These are phyloP conservation scores for Hylomyscus alleni DNA, from an alignment of 2,797 vertebrate species.

Conservation along the genomic window DNA sequence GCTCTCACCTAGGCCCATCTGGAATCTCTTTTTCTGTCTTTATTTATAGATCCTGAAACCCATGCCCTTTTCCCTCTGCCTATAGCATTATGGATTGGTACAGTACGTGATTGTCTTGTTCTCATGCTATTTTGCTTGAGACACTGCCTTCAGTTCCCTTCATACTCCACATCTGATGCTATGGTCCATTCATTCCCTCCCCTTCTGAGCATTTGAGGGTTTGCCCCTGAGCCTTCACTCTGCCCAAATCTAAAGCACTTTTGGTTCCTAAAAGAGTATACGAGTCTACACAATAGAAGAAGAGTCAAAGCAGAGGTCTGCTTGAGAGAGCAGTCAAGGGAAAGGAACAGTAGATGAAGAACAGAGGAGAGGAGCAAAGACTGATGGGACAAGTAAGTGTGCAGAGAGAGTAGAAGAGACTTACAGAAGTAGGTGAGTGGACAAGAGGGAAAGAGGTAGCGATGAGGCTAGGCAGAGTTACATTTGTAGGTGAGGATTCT, in stretches of 20 bases:
- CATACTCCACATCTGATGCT: not conserved
- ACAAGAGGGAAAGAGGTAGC: not conserved
- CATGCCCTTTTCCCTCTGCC: not conserved
- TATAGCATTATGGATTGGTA: not conserved
- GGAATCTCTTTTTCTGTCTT: constrained; percentile 8
- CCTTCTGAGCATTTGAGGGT: not conserved
- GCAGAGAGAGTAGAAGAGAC: not conserved
- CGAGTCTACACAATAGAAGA: not conserved
- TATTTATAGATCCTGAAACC: constrained; percentile 14
- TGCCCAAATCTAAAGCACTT: not conserved
- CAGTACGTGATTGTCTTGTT: not conserved
- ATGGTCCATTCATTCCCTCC: not conserved
- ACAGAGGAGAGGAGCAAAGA: not conserved
- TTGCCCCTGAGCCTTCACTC: not conserved
- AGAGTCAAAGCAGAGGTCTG: constrained; percentile 9
- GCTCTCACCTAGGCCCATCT: not conserved
- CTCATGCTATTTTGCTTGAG: not conserved
- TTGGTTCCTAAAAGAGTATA: not conserved
- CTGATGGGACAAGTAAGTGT: not conserved
- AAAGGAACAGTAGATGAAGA: not conserved
- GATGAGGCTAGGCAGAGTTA: not conserved
- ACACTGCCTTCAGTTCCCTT: not conserved
- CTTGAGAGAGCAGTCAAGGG: not conserved
- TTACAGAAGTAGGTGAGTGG: not conserved
- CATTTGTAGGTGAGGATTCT: not conserved